These are phyloP conservation scores for Heliconius melpomene DNA, from an alignment of 1,140 invertebrate genomes.

Conservation along the genomic window DNA sequence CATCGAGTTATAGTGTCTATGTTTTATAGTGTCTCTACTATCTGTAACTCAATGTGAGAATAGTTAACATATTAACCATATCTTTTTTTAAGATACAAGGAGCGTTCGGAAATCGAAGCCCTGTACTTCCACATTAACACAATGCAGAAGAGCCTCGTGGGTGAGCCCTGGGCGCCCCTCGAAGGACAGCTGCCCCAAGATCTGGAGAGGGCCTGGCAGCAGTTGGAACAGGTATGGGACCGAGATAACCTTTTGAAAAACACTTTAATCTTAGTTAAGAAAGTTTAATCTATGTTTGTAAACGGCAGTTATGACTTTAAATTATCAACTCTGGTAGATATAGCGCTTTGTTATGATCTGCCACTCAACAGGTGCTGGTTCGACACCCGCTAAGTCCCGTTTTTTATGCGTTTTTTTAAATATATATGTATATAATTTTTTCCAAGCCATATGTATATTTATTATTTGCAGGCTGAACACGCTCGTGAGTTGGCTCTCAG, in stretches of 20 bases:
- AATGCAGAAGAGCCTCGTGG: conserved; percentile 95
- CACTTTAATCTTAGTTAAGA: too few relatives aligned
- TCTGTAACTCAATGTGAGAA: neutral
- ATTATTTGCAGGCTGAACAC: conserved; percentile 88
- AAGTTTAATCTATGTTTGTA: too few relatives aligned
- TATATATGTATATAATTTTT: conserved; percentile 23
- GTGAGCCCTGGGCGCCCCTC: conserved; percentile 93
- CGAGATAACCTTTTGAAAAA: too few relatives aligned
- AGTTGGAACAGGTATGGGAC: conserved; percentile 87
- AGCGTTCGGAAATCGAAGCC: conserved; percentile 98
- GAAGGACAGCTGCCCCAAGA: conserved; percentile 96
- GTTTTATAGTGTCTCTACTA: too few relatives aligned
- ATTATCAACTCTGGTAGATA: too few relatives aligned
- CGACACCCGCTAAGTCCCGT: neutral
- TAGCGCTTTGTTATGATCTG: too few relatives aligned
- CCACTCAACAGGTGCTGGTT: neutral
- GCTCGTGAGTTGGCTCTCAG: conserved; percentile 95
- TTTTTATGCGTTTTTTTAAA: too few relatives aligned
- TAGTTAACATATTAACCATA: neutral
- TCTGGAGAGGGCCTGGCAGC: conserved; percentile 95
- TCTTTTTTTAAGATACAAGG: conserved; percentile 88
- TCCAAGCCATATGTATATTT: too few relatives aligned
- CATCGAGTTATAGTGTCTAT: too few relatives aligned
- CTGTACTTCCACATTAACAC: conserved; percentile 98
- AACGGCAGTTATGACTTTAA: too few relatives aligned